phyloP scores from a whole-genome alignment of 2,888 invertebrate genomes.

The Malthinus flaveolus region DNA sequence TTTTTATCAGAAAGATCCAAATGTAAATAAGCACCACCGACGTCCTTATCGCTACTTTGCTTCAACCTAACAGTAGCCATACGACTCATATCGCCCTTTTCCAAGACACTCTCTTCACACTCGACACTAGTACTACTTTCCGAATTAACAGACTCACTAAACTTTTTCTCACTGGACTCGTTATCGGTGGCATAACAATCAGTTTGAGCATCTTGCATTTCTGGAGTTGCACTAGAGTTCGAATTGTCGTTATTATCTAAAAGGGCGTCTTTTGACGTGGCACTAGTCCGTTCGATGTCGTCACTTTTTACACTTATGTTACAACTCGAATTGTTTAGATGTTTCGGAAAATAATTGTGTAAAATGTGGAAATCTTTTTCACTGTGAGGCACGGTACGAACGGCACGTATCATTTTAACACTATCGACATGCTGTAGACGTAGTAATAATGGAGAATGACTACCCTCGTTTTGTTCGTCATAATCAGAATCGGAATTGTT shows the following conservation, averaged over 20 bases:
- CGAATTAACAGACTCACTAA: constrained; percentile 49
- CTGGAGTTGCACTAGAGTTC: constrained; percentile 64
- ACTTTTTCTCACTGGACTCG: constrained; percentile 50
- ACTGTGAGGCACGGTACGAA: constrained; percentile 28
- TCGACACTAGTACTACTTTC: constrained; percentile 50
- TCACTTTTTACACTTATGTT: constrained; percentile 44
- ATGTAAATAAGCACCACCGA: constrained; percentile 30
- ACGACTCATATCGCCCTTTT: constrained; percentile 31
- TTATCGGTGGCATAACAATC: constrained; percentile 50
- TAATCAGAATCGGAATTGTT: constrained; percentile 66
- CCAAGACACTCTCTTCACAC: constrained; percentile 40
- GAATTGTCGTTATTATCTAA: constrained; percentile 64
- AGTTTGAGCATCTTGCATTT: constrained; percentile 55
- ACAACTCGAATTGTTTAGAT: constrained; percentile 23
- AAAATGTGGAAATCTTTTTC: constrained; percentile 32
- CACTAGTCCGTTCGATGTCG: constrained; percentile 67
- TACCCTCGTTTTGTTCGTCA: constrained; percentile 70
- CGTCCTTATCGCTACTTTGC: constrained; percentile 24
- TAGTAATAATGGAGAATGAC: constrained; percentile 69
- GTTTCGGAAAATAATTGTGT: constrained; percentile 26
- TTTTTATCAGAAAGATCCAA: constrained; percentile 51
- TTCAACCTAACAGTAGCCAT: constrained; percentile 32
- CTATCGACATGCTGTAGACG: constrained; percentile 53
- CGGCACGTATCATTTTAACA: constrained; percentile 52
- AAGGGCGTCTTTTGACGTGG: constrained; percentile 71